These are phyloP conservation scores for Halichoeres trimaculatus DNA, from an alignment of 2,113 vertebrate species.

Conservation along the genomic window DNA sequence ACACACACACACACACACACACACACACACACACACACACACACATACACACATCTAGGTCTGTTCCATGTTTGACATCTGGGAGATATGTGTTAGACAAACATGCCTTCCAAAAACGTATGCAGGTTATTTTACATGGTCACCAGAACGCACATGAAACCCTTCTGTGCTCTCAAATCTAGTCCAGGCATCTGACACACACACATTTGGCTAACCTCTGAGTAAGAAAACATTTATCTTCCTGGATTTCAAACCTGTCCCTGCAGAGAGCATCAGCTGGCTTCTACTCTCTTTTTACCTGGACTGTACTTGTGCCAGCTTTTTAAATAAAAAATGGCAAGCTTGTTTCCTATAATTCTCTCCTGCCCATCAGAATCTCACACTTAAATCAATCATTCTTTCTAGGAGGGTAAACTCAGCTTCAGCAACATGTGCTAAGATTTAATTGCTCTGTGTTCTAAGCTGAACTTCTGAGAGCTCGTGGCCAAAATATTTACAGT, in stretches of 20 bases:
- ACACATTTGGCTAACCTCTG: too few relatives aligned
- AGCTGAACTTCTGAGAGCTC: constrained; percentile 1
- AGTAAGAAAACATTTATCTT: too few relatives aligned
- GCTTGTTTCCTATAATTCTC: background rate
- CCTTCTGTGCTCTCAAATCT: too few relatives aligned
- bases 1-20: constrained; percentile 33
- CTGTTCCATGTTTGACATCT: constrained; percentile 55
- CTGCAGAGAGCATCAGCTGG: constrained; percentile 6
- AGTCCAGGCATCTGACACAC: too few relatives aligned
- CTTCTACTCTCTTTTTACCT: constrained; percentile 4
- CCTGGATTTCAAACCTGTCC: background rate
- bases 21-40: constrained; percentile 35
- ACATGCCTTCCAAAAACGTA: constrained; percentile 1
- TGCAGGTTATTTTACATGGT: background rate
- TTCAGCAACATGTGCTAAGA: constrained; percentile 18
- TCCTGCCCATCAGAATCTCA: background rate
- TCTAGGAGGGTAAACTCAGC: constrained; percentile 17
- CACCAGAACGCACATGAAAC: too few relatives aligned
- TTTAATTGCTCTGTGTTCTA: constrained; percentile 16
- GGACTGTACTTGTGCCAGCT: background rate
- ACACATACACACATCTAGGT: constrained; percentile 27
- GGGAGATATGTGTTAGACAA: constrained; percentile 38
- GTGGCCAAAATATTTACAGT: constrained; percentile 26
- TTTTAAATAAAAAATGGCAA: background rate
- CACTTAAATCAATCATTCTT: constrained; percentile 19